Evolutionary conservation across 2,888 invertebrate species (phyloP).

Genomic region (Andrena bicolor): DNA sequence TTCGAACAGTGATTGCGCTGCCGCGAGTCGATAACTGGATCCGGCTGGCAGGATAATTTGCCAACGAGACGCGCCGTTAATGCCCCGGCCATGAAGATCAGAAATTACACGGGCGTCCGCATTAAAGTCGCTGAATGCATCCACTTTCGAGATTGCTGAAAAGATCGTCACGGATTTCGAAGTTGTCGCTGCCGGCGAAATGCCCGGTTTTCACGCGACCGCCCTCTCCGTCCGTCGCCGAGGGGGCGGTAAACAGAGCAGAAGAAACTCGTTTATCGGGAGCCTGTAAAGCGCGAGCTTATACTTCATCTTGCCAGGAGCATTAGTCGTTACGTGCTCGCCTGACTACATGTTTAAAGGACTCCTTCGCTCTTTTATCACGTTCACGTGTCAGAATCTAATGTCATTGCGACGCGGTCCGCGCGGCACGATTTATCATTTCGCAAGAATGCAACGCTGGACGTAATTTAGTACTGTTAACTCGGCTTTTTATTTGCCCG

Average conservation of each 20-base stretch:
- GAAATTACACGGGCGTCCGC: slow-evolving; percentile 26
- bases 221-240: no score
- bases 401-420: slow-evolving; percentile 37
- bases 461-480: slow-evolving; percentile 26
- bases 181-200: slow-evolving; percentile 28
- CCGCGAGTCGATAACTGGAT: not conserved
- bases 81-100: not conserved
- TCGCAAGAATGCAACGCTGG: slow-evolving; percentile 34
- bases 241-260: slow-evolving; percentile 35
- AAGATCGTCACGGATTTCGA: slow-evolving; percentile 43
- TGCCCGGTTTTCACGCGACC: slow-evolving; percentile 17
- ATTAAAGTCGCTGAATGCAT: slow-evolving; percentile 10
- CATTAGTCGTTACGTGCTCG: slow-evolving; percentile 49
- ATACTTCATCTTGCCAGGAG: slow-evolving; percentile 22
- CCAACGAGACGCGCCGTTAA: slow-evolving; percentile 8
- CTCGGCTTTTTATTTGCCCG: not conserved
- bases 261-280: slow-evolving; percentile 52
- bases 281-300: slow-evolving; percentile 12
- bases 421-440: slow-evolving; percentile 46
- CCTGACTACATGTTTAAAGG: slow-evolving; percentile 9
- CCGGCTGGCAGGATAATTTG: slow-evolving; percentile 19
- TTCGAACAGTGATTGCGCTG: not conserved
- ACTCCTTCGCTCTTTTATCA: slow-evolving; percentile 44
- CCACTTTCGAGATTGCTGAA: slow-evolving; percentile 10
- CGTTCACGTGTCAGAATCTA: slow-evolving; percentile 43